Evolutionary conservation across 2,888 invertebrate species (phyloP).

Genomic region (Zele albiditarsus): DNA sequence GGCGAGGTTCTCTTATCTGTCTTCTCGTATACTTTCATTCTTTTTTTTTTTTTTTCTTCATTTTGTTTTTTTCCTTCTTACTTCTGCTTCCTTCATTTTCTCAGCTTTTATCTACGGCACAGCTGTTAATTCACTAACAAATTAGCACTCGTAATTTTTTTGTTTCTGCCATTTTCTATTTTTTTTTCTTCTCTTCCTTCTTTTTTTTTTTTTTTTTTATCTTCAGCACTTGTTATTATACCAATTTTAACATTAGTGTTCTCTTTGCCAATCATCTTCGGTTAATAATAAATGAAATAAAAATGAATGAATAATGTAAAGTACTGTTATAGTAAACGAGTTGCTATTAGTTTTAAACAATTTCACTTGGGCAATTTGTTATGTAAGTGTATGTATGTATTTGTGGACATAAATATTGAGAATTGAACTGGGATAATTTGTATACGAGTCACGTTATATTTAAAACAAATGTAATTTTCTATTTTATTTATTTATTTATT

Average conservation of each 20-base stretch:
- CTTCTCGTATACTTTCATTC: constrained; percentile 31
- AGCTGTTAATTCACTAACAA: constrained; percentile 43
- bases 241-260: not conserved
- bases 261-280: not conserved
- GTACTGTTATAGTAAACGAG: not conserved
- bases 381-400: not conserved
- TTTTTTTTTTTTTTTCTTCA: constrained; percentile 29
- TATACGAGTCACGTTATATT: not conserved
- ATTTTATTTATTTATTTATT: not conserved
- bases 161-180: constrained; percentile 18
- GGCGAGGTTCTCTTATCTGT: constrained; percentile 42
- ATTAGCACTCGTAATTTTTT: constrained; percentile 33
- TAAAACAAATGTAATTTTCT: not conserved
- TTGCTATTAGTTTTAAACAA: not conserved
- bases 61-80: constrained; percentile 27
- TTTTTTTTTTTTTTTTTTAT: not conserved
- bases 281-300: not conserved
- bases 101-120: constrained; percentile 24
- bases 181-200: not conserved
- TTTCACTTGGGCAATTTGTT: not conserved
- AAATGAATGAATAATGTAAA: not conserved
- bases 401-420: not conserved
- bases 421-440: not conserved
- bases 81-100: constrained; percentile 38
- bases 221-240: not conserved